Conservation (phyloP, 2,888 invertebrate genomes). For the Drosophila setosimentum region DNA sequence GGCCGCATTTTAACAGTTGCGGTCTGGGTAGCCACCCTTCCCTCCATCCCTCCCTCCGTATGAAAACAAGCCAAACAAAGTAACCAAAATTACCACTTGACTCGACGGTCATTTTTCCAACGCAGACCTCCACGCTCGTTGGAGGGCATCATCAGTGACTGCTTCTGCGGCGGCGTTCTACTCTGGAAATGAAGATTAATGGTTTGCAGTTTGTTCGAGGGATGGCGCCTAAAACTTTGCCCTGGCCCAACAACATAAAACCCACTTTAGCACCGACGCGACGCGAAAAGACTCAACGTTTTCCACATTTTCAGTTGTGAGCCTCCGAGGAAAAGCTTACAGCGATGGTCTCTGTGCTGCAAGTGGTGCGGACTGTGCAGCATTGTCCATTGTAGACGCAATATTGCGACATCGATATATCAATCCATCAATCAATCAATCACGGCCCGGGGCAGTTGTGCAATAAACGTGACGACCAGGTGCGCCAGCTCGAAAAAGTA, state of each 20-base stretch:
- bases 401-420: constrained; percentile 73
- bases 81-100: constrained; percentile 79
- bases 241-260: constrained; percentile 71
- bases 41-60: neutral
- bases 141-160: constrained; percentile 17
- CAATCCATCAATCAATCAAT: constrained; percentile 70
- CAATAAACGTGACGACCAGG: constrained; percentile 56
- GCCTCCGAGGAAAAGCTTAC: constrained; percentile 37
- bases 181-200: constrained; percentile 83
- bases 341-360: constrained; percentile 28
- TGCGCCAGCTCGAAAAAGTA: constrained; percentile 40
- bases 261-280: constrained; percentile 60
- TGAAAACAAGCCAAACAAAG: constrained; percentile 63
- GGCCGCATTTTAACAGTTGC: constrained; percentile 75
- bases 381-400: constrained; percentile 30
- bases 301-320: constrained; percentile 41
- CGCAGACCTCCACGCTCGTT: constrained; percentile 39
- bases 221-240: constrained; percentile 62
- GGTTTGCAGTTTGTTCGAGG: constrained; percentile 60
- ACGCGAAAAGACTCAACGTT: constrained; percentile 11
- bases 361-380: neutral
- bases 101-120: constrained; percentile 66
- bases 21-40: constrained; percentile 24
- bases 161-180: constrained; percentile 17
- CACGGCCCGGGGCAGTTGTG: constrained; percentile 23